A percentile compares a stretch with the other conserved stretches of the same genome.
phyloP scores from a whole-genome alignment of 2,888 invertebrate species.

The Hecatera dysodea region DNA sequence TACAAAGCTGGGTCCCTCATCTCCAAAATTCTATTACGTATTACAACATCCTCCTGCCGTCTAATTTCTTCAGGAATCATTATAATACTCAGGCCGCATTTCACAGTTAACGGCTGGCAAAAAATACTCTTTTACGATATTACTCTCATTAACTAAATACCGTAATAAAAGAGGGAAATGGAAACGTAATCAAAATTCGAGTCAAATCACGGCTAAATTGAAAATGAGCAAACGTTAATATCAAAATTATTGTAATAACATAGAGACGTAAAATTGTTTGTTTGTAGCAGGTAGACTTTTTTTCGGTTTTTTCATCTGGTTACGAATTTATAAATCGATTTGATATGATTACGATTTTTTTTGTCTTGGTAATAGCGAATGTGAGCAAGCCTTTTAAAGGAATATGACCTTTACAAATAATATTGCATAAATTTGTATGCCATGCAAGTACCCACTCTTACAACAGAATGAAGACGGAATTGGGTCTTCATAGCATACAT shows the following conservation, averaged over 20 bases:
- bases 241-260: background rate
- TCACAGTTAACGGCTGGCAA: conserved; percentile 46
- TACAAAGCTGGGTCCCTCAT: background rate
- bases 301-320: too few species aligned
- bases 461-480: too few species aligned
- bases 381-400: too few species aligned
- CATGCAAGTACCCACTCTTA: too few species aligned
- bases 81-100: conserved; percentile 52
- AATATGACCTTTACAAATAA: too few species aligned
- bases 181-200: conserved; percentile 44
- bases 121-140: conserved; percentile 63
- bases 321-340: too few species aligned
- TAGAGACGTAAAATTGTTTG: background rate
- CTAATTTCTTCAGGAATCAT: conserved; percentile 50
- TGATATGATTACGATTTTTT: too few species aligned
- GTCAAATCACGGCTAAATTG: conserved; percentile 36
- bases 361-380: too few species aligned
- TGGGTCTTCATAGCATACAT: too few species aligned
- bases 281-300: too few species aligned
- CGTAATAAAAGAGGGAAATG: conserved; percentile 57
- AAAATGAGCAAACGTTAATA: conserved; percentile 13
- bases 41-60: conserved; percentile 34
- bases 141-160: conserved; percentile 59
- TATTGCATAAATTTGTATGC: too few species aligned
- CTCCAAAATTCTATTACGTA: conserved; percentile 37